Evolutionary conservation across 92 coral and sea anemone genomes (phyloP), one percentile per base, ranked within the genome.

Genomic region (Pocillopora grandis): DNA sequence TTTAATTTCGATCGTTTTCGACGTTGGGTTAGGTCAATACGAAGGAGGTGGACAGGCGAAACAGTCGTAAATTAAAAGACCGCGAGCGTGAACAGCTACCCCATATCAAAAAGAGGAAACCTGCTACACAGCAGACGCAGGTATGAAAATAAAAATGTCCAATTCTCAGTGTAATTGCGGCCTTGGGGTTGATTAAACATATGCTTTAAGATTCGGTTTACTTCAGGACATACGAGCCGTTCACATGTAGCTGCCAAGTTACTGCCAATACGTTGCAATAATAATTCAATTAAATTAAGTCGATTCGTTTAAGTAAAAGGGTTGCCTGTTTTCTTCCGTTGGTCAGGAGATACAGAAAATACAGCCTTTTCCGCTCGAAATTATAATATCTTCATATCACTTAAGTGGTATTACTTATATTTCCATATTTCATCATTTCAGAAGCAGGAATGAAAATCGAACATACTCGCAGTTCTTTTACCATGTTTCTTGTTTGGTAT

Each of bases 21-120:
- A n/a, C 2, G 16, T 1, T 77, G 66, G 59, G 15, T 10, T 36
- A 87, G 90, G 84, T 83, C 55, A 75, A 69, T 59, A 64, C 80
- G 52, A 91, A 88, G 72, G 92, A 91, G 18, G 37, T 88, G 58
- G 94, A 91, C 36, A 91, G 72, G 65, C 90, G 94, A 13, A 42
- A 75, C 75, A 85, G 77, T 66, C 91, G 91, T 57, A 91, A 88
- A 85, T 60, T 74, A 88, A 91, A 91, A 84, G 94, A 91, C 9
- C 91, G 94, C 16, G 94, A 91, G 19, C 80, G 80, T 4, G 87
- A 74, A 33, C 82, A 72, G 42, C 48, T 35, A 27, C 16, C 81
- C 16, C 68, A 66, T n/a, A 48, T 37, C 4, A 84, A 84, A 66
- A 84, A 76, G 62, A 75, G 76, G 61, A 84, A 76, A 76, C 75